Base-by-base conservation (phyloP, 2,888 invertebrate species). In the Drosophila incognita region DNA sequence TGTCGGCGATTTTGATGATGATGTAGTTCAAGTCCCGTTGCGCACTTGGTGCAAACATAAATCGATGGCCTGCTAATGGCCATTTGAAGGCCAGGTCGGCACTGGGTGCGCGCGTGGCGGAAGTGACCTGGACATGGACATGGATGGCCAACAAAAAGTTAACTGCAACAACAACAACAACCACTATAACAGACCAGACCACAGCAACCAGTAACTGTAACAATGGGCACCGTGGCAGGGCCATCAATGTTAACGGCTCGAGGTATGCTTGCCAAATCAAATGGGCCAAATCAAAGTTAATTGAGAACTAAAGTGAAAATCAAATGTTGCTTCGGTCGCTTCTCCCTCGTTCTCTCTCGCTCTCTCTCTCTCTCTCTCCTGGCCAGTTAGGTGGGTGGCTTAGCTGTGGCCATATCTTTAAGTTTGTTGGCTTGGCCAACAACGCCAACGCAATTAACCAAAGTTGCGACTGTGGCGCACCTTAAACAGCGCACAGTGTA, bases 251-350 rank as follows among this genome's bases (percentile, higher is more conserved):
- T 85, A 89, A 89, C 89, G 89, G 79, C 75, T 67, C 51, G 38
- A 51, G 74, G 71, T 71, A 61, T 70, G 68, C 70, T 54, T 54
- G 69, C 73, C 81, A 81, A 73, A 87, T 83, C 83, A 83, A 88
- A 87, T 85, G 86, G 86, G 75, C 86, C 85, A 90, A 90, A 91
- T 91, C 90, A 87, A 90, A 90, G 80, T 90, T 91, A 90, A 90
- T 91, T 90, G 90, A 87, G 90, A 87, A 87, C 90, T 88, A 90
- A 89, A 87, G 87, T 86, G 90, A 87, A 88, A 87, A 87, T 87
- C 90, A 87, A 87, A 87, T 87, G 81, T 83, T 81, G 68, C 68
- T 62, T 29, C 33, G 40, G 31, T 40, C 60, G 42, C 53, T 24
- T 31, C 67, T 42, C 53, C 7, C 36, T n/a, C 27, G 6, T 15